Conservation (phyloP, 1,140 invertebrate species). For the Lethocerus indicus region DNA sequence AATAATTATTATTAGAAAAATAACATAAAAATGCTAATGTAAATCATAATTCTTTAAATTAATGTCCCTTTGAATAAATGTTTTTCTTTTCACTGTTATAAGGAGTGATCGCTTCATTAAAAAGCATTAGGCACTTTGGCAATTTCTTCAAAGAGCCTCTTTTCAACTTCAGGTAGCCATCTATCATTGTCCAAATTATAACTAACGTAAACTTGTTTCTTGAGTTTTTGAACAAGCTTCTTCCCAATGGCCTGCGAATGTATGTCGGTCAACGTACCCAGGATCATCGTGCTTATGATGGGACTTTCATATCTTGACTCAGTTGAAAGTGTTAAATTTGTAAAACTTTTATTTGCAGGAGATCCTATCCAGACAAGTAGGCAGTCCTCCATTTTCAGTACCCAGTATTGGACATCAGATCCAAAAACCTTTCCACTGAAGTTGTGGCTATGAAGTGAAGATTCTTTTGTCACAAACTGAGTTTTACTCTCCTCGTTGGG, state of each 20-base stretch:
- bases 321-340: slow-evolving; percentile 24
- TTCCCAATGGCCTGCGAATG: slow-evolving; percentile 23
- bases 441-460: slow-evolving; percentile 3
- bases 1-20: too few species aligned
- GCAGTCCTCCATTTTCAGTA: slow-evolving; percentile 9
- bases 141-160: slow-evolving; percentile 24
- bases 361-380: slow-evolving; percentile 10
- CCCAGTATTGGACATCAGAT: slow-evolving; percentile 2
- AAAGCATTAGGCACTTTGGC: slow-evolving; percentile 7
- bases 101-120: too few species aligned
- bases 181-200: slow-evolving; percentile 24
- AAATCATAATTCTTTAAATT: too few species aligned
- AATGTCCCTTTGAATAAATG: too few species aligned
- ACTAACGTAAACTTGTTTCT: slow-evolving; percentile 26
- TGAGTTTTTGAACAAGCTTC: slow-evolving; percentile 23
- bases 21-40: too few species aligned
- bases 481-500: background rate
- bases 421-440: slow-evolving; percentile 3
- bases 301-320: slow-evolving; percentile 19
- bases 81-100: too few species aligned
- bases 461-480: background rate
- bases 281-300: slow-evolving; percentile 24
- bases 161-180: slow-evolving; percentile 22
- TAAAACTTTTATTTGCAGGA: background rate
- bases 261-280: slow-evolving; percentile 22